phyloP scores from a whole-genome alignment of 2,797 vertebrate species.

The Siniperca obscura region DNA sequence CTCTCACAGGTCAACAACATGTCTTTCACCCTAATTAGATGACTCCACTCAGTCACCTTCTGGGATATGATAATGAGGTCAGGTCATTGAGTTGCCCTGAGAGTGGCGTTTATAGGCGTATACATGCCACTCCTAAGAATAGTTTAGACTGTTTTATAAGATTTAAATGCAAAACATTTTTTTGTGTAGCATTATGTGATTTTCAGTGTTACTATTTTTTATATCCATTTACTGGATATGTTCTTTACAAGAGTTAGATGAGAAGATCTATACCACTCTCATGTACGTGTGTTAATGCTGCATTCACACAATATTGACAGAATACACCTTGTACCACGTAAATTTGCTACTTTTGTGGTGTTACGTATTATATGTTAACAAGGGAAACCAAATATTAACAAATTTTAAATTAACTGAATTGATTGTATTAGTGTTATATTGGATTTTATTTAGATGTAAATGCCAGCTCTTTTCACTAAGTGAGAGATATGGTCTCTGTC shows the following conservation, averaged over 20 bases:
- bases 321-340: no score
- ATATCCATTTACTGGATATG: not conserved
- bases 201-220: not conserved
- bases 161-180: not conserved
- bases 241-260: not conserved
- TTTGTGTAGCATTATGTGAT: not conserved
- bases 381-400: no score
- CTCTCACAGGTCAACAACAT: constrained; percentile 58
- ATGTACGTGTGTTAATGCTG: not conserved
- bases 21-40: constrained; percentile 49
- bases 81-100: constrained; percentile 41
- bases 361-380: no score
- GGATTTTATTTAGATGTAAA: not conserved
- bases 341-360: no score
- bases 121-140: constrained; percentile 28
- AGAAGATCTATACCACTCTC: not conserved
- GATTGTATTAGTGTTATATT: no score
- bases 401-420: no score
- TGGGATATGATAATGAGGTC: constrained; percentile 36
- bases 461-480: no score
- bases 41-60: constrained; percentile 47
- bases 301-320: not conserved
- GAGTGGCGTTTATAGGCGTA: constrained; percentile 28
- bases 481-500: no score
- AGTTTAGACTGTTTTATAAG: constrained; percentile 15